Evolutionary conservation across 2,888 invertebrate genomes (phyloP).

Genomic region (Chymomyza procnemis): DNA sequence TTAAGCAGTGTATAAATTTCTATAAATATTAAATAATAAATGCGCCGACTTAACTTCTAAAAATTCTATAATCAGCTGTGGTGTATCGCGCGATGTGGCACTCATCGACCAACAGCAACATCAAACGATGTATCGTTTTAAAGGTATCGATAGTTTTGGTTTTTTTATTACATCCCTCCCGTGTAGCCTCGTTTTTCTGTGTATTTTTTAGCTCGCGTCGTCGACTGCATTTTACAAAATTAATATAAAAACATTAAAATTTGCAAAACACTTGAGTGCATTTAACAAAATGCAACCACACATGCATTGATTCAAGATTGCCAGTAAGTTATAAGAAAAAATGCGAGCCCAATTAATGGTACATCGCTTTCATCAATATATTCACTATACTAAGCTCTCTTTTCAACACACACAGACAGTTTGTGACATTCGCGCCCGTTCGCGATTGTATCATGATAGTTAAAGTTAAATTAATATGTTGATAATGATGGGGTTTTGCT

Average conservation of each 20-base stretch:
- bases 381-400: background rate
- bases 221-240: conserved; percentile 26
- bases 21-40: too few species aligned
- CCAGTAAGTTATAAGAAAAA: conserved; percentile 1
- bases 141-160: background rate
- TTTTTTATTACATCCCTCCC: conserved; percentile 20
- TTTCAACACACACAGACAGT: conserved; percentile 14
- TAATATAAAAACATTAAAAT: background rate
- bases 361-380: background rate
- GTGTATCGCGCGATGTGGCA: background rate
- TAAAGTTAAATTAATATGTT: background rate
- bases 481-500: background rate
- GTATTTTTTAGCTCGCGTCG: conserved; percentile 45
- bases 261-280: conserved; percentile 13
- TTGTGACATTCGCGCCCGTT: conserved; percentile 9
- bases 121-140: background rate
- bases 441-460: background rate
- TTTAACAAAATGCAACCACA: conserved; percentile 23
- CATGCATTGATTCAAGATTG: conserved; percentile 2
- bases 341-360: background rate
- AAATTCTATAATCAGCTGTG: background rate
- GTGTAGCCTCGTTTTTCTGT: conserved; percentile 59
- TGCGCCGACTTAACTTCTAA: background rate
- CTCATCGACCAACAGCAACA: background rate
- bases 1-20: too few species aligned